Conservation (phyloP, 2,888 invertebrate genomes). For the Cynaeus angustus region DNA sequence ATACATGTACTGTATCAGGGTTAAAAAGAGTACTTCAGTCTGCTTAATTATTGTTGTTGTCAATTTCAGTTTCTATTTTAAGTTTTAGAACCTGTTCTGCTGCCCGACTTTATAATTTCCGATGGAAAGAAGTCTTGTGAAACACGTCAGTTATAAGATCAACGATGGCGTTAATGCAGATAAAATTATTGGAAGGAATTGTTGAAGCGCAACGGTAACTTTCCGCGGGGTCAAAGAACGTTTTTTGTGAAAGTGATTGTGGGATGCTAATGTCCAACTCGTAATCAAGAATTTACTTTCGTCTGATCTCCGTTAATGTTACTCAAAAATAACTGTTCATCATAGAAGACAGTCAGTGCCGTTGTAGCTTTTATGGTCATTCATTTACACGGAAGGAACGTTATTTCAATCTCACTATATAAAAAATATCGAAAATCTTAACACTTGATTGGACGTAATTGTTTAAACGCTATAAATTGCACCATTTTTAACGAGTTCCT, state of each 20-base stretch:
- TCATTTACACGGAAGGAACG: constrained; percentile 17
- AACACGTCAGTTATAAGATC: constrained; percentile 8
- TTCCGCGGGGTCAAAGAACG: constrained; percentile 44
- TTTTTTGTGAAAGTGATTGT: constrained; percentile 47
- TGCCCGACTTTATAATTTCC: constrained; percentile 14
- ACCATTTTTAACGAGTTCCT: constrained; percentile 30
- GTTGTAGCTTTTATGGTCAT: constrained; percentile 25
- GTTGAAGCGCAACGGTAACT: constrained; percentile 45
- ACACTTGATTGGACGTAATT: constrained; percentile 16
- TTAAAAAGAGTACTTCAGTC: constrained; percentile 11
- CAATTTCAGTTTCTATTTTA: constrained; percentile 11
- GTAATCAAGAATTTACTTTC: constrained; percentile 42
- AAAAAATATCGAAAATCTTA: constrained; percentile 27
- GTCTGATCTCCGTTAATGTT: constrained; percentile 36
- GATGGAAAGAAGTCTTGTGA: constrained; percentile 10
- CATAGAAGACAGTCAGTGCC: constrained; percentile 15
- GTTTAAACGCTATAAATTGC: constrained; percentile 6
- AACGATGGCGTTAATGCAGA: constrained; percentile 7
- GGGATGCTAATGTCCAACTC: constrained; percentile 30
- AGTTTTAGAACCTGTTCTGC: constrained; percentile 21
- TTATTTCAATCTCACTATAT: not conserved
- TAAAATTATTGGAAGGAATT: constrained; percentile 38
- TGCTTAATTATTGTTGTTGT: constrained; percentile 17
- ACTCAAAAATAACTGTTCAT: constrained; percentile 30
- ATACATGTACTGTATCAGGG: constrained; percentile 23